Conservation (phyloP, 2,797 vertebrate species). For the Macropodus opercularis region DNA sequence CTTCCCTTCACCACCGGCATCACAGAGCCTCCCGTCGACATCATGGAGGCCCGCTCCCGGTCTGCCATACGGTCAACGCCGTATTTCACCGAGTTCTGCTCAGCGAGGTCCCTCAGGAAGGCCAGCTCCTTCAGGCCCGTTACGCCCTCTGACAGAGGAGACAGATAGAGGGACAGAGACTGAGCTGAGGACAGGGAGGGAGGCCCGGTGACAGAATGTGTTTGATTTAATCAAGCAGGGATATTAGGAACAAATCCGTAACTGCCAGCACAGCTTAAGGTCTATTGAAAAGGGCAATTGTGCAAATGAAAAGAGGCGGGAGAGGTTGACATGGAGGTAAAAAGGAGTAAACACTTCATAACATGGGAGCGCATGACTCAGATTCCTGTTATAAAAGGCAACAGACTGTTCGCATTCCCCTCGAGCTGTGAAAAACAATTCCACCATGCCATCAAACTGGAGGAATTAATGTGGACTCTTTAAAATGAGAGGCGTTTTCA, state of each 20-base stretch:
- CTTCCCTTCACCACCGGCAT: slow-evolving; percentile 94
- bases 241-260: slow-evolving; percentile 27
- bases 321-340: slow-evolving; percentile 23
- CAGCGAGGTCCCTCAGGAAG: slow-evolving; percentile 94
- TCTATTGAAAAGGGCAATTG: slow-evolving; percentile 17
- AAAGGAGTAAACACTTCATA: slow-evolving; percentile 32
- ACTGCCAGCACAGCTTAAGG: slow-evolving; percentile 15
- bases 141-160: slow-evolving; percentile 86
- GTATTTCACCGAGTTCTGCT: slow-evolving; percentile 95
- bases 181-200: neutral
- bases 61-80: slow-evolving; percentile 85
- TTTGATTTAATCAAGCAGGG: slow-evolving; percentile 34
- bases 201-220: neutral
- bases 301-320: slow-evolving; percentile 29
- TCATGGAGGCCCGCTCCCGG: slow-evolving; percentile 73
- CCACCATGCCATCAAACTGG: slow-evolving; percentile 1
- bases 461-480: slow-evolving; percentile 10
- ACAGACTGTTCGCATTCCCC: slow-evolving; percentile 10
- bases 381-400: slow-evolving; percentile 21
- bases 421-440: slow-evolving; percentile 13
- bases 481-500: slow-evolving; percentile 2
- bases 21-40: slow-evolving; percentile 38
- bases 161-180: neutral
- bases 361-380: slow-evolving; percentile 29
- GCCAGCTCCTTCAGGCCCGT: slow-evolving; percentile 96